Conservation (phyloP, 2,797 vertebrate genomes). For the Amazonetta brasiliensis region DNA sequence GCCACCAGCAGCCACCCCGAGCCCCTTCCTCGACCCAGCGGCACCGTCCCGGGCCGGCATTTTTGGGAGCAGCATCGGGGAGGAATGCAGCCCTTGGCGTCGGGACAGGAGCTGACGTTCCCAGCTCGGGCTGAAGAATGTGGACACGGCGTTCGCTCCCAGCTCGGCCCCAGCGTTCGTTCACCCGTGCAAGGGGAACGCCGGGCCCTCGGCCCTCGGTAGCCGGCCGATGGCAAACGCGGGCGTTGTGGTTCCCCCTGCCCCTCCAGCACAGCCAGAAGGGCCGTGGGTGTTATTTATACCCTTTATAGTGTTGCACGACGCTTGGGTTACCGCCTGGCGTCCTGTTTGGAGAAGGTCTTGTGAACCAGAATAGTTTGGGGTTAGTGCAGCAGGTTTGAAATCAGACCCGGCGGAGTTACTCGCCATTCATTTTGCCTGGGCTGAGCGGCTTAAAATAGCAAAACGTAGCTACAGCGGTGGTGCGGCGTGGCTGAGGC, state of each 20-base stretch:
- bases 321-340: background rate
- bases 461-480: background rate
- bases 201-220: background rate
- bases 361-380: background rate
- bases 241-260: background rate
- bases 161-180: constrained; percentile 43
- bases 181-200: background rate
- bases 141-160: constrained; percentile 76
- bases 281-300: background rate
- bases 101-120: constrained; percentile 73
- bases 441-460: background rate
- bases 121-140: constrained; percentile 74
- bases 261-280: background rate
- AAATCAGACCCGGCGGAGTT: accelerated
- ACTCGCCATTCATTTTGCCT: background rate
- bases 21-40: accelerated
- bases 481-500: background rate
- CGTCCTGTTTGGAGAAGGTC: constrained; percentile 3
- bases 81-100: constrained; percentile 79
- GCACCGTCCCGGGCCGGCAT: background rate
- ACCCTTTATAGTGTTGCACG: background rate
- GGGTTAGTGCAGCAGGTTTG: background rate
- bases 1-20: background rate
- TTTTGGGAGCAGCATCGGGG: constrained; percentile 9
- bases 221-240: background rate